Evolutionary conservation across 2,113 vertebrate genomes (phyloP).

Genomic region (Plecturocebus donacophilus): DNA sequence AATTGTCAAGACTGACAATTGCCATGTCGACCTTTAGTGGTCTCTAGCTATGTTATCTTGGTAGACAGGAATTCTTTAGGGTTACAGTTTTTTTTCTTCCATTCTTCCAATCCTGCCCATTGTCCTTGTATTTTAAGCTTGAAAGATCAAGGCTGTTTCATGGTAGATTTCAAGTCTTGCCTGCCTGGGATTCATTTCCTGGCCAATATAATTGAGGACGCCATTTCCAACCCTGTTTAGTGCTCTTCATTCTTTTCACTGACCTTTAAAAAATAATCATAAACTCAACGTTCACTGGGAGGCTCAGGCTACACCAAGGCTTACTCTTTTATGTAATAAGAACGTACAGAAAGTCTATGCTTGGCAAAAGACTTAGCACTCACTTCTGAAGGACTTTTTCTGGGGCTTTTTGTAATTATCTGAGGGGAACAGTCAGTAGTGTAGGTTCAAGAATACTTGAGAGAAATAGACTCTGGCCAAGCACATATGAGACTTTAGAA

Average conservation of each 20-base stretch:
- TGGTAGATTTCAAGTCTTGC: neutral
- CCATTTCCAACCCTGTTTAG: neutral
- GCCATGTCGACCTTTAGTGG: too few species aligned
- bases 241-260: neutral
- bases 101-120: neutral
- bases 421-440: neutral
- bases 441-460: neutral
- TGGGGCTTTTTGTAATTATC: neutral
- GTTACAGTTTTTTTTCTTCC: neutral
- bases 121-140: neutral
- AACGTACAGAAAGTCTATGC: neutral
- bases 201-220: neutral
- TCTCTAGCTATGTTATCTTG: neutral
- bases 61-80: neutral
- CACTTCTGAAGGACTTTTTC: neutral
- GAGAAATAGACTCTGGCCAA: neutral
- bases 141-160: neutral
- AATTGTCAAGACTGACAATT: neutral
- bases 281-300: neutral
- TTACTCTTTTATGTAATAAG: neutral
- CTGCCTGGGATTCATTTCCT: neutral
- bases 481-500: neutral
- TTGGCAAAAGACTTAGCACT: neutral
- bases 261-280: neutral
- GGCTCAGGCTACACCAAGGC: neutral